phyloP scores from a whole-genome alignment of 1,140 invertebrate genomes.

The Drosophila jambulina region DNA sequence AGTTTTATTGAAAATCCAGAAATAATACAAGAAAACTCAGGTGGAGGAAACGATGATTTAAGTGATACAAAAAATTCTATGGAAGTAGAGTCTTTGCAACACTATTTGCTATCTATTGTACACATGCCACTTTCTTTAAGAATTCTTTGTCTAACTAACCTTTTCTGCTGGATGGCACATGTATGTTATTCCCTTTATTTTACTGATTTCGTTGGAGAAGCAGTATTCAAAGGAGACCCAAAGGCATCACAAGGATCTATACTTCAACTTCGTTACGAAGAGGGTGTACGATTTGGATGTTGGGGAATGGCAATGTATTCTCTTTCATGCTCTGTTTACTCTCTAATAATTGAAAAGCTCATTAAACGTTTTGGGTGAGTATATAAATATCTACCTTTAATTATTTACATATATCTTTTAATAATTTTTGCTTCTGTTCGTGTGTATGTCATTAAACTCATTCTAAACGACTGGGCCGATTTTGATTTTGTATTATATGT shows the following conservation, averaged over 20 bases:
- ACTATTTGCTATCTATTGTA: slow-evolving; percentile 95
- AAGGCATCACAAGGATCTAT: slow-evolving; percentile 89
- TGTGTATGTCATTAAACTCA: too few relatives aligned
- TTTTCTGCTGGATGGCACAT: slow-evolving; percentile 99
- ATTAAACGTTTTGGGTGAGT: slow-evolving; percentile 92
- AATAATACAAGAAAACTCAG: not conserved
- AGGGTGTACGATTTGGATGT: slow-evolving; percentile 96
- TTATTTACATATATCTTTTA: too few relatives aligned
- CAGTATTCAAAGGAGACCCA: slow-evolving; percentile 96
- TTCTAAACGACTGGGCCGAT: too few relatives aligned
- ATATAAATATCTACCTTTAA: not conserved
- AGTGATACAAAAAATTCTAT: slow-evolving; percentile 19
- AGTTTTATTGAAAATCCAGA: slow-evolving; percentile 53
- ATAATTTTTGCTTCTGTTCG: too few relatives aligned
- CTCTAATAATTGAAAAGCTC: slow-evolving; percentile 94
- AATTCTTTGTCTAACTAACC: slow-evolving; percentile 96
- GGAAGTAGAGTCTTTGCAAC: slow-evolving; percentile 86
- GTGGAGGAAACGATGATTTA: slow-evolving; percentile 2
- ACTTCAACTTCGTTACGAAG: slow-evolving; percentile 91
- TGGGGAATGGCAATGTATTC: slow-evolving; percentile 99
- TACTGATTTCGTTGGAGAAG: slow-evolving; percentile 98
- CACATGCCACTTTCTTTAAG: slow-evolving; percentile 94
- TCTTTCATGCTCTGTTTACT: slow-evolving; percentile 96
- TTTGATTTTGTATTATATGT: too few relatives aligned
- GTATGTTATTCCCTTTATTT: slow-evolving; percentile 99